phyloP scores from a whole-genome alignment of 2,888 invertebrate species.

The Napeogenes inachia region DNA sequence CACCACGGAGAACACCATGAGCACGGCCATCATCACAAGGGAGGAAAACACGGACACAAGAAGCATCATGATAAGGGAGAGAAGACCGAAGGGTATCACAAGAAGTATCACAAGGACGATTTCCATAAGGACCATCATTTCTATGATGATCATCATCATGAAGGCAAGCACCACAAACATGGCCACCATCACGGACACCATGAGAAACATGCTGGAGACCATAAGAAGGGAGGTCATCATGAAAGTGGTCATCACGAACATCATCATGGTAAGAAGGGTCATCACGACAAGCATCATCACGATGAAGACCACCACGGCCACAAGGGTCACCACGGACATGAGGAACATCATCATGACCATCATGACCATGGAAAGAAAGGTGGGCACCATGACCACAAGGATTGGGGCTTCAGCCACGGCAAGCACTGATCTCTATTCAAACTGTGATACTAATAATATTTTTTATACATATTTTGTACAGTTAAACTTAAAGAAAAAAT shows the following conservation, averaged over 20 bases:
- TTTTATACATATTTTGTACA: constrained; percentile 14
- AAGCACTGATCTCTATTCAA: constrained; percentile 57
- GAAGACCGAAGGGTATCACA: constrained; percentile 67
- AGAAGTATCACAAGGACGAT: constrained; percentile 70
- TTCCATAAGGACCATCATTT: constrained; percentile 73
- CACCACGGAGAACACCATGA: constrained; percentile 67
- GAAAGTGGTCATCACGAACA: constrained; percentile 67
- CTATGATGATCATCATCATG: constrained; percentile 68
- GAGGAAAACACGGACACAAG: constrained; percentile 66
- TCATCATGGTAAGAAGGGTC: constrained; percentile 67
- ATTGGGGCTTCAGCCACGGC: constrained; percentile 70
- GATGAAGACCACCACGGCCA: constrained; percentile 70
- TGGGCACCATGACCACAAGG: constrained; percentile 65
- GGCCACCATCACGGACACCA: constrained; percentile 70
- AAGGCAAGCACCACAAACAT: constrained; percentile 71
- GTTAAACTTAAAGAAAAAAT: constrained; percentile 21
- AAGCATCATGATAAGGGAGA: constrained; percentile 71
- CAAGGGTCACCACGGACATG: constrained; percentile 71
- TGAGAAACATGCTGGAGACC: constrained; percentile 60
- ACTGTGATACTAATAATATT: constrained; percentile 53
- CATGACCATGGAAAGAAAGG: constrained; percentile 73
- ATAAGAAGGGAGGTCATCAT: constrained; percentile 71
- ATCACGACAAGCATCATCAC: constrained; percentile 68
- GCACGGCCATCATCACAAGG: constrained; percentile 69
- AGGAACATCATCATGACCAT: constrained; percentile 69